Base-by-base conservation (phyloP, 1,140 invertebrate species). In the Drosophila gunungcola region DNA sequence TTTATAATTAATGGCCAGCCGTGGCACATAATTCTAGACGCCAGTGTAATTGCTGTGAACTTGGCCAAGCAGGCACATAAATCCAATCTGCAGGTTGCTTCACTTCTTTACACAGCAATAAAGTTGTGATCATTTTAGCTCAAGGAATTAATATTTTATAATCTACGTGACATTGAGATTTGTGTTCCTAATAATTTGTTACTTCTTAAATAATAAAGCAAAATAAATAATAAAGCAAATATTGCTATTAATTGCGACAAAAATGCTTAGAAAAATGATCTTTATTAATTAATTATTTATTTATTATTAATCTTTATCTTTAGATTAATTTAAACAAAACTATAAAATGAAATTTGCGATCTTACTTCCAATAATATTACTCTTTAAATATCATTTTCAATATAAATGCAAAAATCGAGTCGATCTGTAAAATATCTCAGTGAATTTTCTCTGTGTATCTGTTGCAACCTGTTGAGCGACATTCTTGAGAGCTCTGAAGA, bases 41-140 rank as follows among this genome's bases (percentile, higher is more conserved):
- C 48, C 74, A 85, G 52, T 86, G 83, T 86, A 88, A 86, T 86
- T 82, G 83, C 78, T 86, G 77, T 68, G 69, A 78, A 86, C 78
- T 82, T 86, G 84, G 69, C 73, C 73, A 81, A 39, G 58, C 64
- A 63, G 68, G 45, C 48, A 48, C 41, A 62, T 57, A 70, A 64
- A 57, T 43, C 62, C 56, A 75, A 75, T 51, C 29, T 27, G 43
- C 70, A 51, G 67, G 53, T 43, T 27, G 34, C 43, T 39, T 53
- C 61, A 67, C 13, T 52, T 51, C 9, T 34, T 16, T 16, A 34
- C 49, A 51, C 29, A 12, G 32, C 16, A 36, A 29, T 12, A 48
- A 48, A 48, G 3, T 3, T 3, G 6, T 3, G 25, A n/a, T n/a
- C 2, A 3, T n/a, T 27, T 7, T 7, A 6, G 4, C 6, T 1